Evolutionary conservation across 1,140 invertebrate genomes (phyloP).

Genomic region (Saccostrea echinata): DNA sequence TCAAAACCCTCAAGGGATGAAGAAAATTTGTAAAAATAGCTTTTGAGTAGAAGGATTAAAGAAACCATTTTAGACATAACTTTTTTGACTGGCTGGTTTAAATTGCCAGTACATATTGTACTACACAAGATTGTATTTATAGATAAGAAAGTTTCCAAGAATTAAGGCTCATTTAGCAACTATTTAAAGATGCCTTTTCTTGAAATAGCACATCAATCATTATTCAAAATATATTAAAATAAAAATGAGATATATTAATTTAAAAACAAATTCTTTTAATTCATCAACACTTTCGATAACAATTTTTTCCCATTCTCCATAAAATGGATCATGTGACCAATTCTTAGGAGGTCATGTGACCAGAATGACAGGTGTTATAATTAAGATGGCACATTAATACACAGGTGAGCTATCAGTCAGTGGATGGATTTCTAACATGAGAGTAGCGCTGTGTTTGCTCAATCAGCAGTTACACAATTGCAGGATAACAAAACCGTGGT

Average conservation of each 20-base stretch:
- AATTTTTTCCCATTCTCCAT: not conserved
- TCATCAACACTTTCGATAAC: not conserved
- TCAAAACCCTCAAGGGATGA: not conserved
- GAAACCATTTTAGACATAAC: not conserved
- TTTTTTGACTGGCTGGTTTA: too few relatives aligned
- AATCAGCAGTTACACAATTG: conserved; percentile 13
- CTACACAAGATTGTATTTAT: too few relatives aligned
- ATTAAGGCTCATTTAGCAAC: too few relatives aligned
- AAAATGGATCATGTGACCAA: not conserved
- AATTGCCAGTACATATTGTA: too few relatives aligned
- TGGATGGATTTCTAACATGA: conserved; percentile 1
- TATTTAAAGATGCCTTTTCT: too few relatives aligned
- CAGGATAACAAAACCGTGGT: not conserved
- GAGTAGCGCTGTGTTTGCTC: not conserved
- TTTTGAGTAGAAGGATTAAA: not conserved
- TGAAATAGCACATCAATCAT: too few relatives aligned
- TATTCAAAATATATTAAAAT: too few relatives aligned
- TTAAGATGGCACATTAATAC: conserved; percentile 37
- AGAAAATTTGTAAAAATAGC: not conserved
- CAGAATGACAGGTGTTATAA: conserved; percentile 33
- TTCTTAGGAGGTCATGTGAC: conserved; percentile 18
- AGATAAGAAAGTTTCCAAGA: too few relatives aligned
- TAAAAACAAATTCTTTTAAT: not conserved
- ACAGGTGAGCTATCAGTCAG: conserved; percentile 22
- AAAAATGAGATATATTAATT: too few relatives aligned